A percentile compares a stretch with the other conserved stretches of the same genome.
Evolutionary conservation across 2,888 invertebrate genomes (phyloP).

Genomic region (Cylloceria caligata): DNA sequence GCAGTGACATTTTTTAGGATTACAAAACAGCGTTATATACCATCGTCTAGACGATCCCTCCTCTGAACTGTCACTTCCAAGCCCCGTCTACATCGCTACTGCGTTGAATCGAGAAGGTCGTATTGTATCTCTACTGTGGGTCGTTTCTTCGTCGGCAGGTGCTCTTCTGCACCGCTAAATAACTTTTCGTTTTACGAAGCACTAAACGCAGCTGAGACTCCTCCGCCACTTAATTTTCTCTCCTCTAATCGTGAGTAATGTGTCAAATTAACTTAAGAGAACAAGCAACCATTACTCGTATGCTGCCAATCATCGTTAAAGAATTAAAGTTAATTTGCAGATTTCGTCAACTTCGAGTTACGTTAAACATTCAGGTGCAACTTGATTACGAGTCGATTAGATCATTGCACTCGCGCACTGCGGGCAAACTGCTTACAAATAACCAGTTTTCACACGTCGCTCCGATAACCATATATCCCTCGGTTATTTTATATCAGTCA

Average conservation of each 20-base stretch:
- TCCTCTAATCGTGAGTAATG: not conserved
- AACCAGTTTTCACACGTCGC: constrained; percentile 44
- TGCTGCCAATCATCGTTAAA: not conserved
- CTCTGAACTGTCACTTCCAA: constrained; percentile 6
- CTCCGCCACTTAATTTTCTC: constrained; percentile 30
- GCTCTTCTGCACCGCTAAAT: constrained; percentile 68
- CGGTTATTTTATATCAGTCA: constrained; percentile 7
- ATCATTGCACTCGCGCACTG: constrained; percentile 45
- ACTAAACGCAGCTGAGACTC: constrained; percentile 69
- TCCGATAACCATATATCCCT: not conserved
- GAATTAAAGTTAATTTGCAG: constrained; percentile 18
- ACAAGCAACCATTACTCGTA: not conserved
- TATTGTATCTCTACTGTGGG: constrained; percentile 17
- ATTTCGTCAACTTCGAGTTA: constrained; percentile 35
- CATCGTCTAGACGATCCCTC: constrained; percentile 16
- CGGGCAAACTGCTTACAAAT: constrained; percentile 41
- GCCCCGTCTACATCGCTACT: constrained; percentile 17
- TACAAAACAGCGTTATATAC: constrained; percentile 50
- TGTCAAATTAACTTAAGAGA: constrained; percentile 2
- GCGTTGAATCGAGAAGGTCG: constrained; percentile 31
- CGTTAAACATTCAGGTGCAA: constrained; percentile 22
- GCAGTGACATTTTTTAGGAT: constrained; percentile 59
- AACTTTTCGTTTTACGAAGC: constrained; percentile 68
- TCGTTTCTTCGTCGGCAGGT: constrained; percentile 66
- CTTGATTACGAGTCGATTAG: constrained; percentile 36